Evolutionary conservation across 2,888 invertebrate genomes (phyloP).

Genomic region (Gibbula magus): DNA sequence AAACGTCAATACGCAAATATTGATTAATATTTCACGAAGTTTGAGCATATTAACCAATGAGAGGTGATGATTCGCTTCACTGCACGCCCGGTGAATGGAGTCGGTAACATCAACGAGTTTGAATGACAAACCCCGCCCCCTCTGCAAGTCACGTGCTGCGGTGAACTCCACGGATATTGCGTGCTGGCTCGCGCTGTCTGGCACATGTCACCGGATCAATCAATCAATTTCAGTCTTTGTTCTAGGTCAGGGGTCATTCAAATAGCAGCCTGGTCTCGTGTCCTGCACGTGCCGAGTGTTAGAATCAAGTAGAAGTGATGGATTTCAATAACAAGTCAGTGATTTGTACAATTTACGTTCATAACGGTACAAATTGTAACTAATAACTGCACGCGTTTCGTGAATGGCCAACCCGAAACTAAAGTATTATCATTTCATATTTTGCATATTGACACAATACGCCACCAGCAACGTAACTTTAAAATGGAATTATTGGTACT

Average conservation of each 20-base stretch:
- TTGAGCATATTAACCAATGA: background rate
- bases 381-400: too few species aligned
- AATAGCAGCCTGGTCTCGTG: constrained; percentile 3
- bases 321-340: background rate
- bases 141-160: background rate
- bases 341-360: background rate
- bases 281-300: background rate
- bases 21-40: constrained; percentile 22
- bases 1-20: background rate
- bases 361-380: too few species aligned
- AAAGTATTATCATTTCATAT: too few species aligned
- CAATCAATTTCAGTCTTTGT: constrained; percentile 10
- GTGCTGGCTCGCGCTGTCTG: background rate
- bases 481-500: too few species aligned
- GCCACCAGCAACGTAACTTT: too few species aligned
- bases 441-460: too few species aligned
- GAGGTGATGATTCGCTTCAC: background rate
- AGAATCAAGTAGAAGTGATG: background rate
- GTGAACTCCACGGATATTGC: background rate
- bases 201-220: constrained; percentile 15
- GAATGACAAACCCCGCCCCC: constrained; percentile 5
- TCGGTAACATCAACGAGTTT: background rate
- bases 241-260: constrained; percentile 17
- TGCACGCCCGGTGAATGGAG: background rate
- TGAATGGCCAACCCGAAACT: too few species aligned